Evolutionary conservation across 2,888 invertebrate genomes (phyloP), one percentile per base, ranked within the genome.

Genomic region (Hanleya hanleyi): DNA sequence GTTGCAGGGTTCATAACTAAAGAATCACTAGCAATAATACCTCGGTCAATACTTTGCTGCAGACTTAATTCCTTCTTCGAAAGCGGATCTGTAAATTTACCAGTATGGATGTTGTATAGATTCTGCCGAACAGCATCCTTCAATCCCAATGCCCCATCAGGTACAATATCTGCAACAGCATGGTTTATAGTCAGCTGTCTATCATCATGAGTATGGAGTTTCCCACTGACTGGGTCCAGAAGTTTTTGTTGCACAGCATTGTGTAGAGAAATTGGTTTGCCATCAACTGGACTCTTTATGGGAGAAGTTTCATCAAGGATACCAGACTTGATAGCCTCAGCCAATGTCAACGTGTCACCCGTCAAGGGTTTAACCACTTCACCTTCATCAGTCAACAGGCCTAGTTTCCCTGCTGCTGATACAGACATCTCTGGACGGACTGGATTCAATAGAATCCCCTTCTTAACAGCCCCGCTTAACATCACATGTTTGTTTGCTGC

Each of bases 291-390:
- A 89, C 96, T 90, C 0, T 97, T 96, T 69, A 93, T 91, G 15
- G 95, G 96, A 0, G 97, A 97, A 77, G 94, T 92, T 22, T 95
- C 93, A 91, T 97, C 95, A 61, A 98, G 95, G 33, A 98, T 94
- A 87, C 84, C 70, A 71, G 86, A 86, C 15, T 86, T 84, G 62
- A 87, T 75, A 4, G 87, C 87, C 75, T 86, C 86, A 49, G 79
- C 81, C 18, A 87, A 77, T 32, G 85, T 83, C 32, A 87, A 68
- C 47, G 86, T 83, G 73, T 87, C 86, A 67, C 82, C 82, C 76
- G 86, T 84, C n/a, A 82, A 83, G 33, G 87, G 86, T 75, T 86
- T 85, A 65, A 71, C 72, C 74, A 86, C 83, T 57, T 73, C 75
- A 38, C 90, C 90, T 35, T 96, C 95, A 70, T 94, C 91, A 22